phyloP scores from a whole-genome alignment of 2,888 invertebrate genomes.

The Dorcus hopei region DNA sequence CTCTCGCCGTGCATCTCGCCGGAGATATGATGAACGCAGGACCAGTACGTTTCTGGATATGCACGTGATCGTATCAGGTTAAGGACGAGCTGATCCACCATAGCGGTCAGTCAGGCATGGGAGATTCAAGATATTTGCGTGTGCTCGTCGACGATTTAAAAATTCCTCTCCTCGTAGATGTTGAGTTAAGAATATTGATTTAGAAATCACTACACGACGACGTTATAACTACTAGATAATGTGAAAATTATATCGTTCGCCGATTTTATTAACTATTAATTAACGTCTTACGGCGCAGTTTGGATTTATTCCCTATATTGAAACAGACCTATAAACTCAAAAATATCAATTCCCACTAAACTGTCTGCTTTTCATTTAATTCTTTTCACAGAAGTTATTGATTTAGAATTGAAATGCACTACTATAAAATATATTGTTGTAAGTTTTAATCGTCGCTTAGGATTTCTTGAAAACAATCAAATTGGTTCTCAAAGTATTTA shows the following conservation, averaged over 20 bases:
- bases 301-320: no score
- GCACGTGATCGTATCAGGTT: neutral
- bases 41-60: slow-evolving; percentile 13
- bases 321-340: no score
- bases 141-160: slow-evolving; percentile 3
- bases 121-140: slow-evolving; percentile 14
- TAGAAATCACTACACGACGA: neutral
- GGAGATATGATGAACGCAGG: slow-evolving; percentile 23
- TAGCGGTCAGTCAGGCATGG: slow-evolving; percentile 10
- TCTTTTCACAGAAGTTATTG: no score
- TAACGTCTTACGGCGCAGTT: neutral
- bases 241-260: slow-evolving; percentile 1
- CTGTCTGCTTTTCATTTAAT: no score
- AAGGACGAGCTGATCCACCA: slow-evolving; percentile 5
- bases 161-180: neutral
- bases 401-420: no score
- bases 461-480: no score
- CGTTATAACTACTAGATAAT: neutral
- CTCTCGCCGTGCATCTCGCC: slow-evolving; percentile 31
- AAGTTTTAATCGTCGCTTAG: no score
- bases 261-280: neutral
- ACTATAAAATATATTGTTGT: no score
- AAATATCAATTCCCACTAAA: no score
- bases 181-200: slow-evolving; percentile 2
- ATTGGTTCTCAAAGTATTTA: no score